Conservation (phyloP, 2,113 vertebrate genomes). For the Syngnathus scovelli region DNA sequence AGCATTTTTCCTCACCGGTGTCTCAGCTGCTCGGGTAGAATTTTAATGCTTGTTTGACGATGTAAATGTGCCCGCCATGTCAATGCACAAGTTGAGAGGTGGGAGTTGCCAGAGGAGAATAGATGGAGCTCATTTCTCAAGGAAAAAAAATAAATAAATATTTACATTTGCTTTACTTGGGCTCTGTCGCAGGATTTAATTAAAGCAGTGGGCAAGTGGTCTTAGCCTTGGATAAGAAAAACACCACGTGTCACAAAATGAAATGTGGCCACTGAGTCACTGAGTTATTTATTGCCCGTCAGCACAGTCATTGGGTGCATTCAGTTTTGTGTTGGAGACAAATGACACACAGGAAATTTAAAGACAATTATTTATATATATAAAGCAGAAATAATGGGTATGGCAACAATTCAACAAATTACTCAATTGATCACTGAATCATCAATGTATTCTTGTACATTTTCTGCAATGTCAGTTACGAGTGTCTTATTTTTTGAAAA, state of each 20-base stretch:
- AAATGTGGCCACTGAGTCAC: slow-evolving; percentile 80
- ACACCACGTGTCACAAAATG: slow-evolving; percentile 71
- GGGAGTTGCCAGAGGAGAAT: slow-evolving; percentile 19
- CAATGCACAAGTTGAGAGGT: slow-evolving; percentile 69
- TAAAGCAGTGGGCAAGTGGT: slow-evolving; percentile 59
- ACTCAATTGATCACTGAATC: too few species aligned
- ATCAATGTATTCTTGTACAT: too few species aligned
- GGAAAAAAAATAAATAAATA: background rate
- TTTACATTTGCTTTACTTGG: background rate
- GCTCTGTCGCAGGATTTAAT: slow-evolving; percentile 22
- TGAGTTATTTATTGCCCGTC: slow-evolving; percentile 88
- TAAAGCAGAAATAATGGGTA: too few species aligned
- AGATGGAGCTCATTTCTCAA: background rate
- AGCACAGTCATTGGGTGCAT: slow-evolving; percentile 80
- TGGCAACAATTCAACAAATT: too few species aligned
- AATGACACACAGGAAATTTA: slow-evolving; percentile 24
- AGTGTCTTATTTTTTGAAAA: too few species aligned
- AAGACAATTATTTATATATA: background rate
- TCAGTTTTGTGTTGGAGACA: slow-evolving; percentile 72
- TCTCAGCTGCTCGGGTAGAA: slow-evolving; percentile 72
- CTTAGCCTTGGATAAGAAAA: slow-evolving; percentile 63
- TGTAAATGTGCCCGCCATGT: slow-evolving; percentile 79
- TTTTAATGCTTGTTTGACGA: slow-evolving; percentile 88
- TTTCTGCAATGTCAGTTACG: too few species aligned
- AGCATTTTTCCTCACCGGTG: slow-evolving; percentile 62